phyloP scores from a whole-genome alignment of 1,140 invertebrate genomes.

The Zaprionus inermis region DNA sequence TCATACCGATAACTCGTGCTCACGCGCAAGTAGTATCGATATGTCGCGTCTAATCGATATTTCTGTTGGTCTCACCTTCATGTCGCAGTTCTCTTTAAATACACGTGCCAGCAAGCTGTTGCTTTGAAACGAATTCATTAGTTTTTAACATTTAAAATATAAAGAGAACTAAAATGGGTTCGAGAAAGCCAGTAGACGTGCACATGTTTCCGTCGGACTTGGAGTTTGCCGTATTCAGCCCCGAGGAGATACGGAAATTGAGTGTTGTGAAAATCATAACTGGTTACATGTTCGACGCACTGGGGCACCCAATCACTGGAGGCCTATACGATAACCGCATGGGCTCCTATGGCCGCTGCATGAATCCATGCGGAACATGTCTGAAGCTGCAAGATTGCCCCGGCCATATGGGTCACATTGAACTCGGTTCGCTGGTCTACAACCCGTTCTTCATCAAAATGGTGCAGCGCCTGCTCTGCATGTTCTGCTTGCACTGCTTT shows the following conservation, averaged over 20 bases:
- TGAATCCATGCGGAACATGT: constrained; percentile 94
- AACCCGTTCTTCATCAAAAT: constrained; percentile 95
- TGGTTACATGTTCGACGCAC: constrained; percentile 92
- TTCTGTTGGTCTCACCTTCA: neutral
- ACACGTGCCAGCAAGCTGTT: constrained; percentile 43
- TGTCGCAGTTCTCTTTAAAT: constrained; percentile 24
- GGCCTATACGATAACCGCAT: constrained; percentile 94
- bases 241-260: constrained; percentile 93
- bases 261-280: constrained; percentile 95
- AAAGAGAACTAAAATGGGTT: constrained; percentile 55
- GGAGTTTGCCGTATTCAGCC: constrained; percentile 89
- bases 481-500: constrained; percentile 90
- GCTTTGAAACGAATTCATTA: neutral
- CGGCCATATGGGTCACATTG: constrained; percentile 98
- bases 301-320: constrained; percentile 92
- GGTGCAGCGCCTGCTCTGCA: constrained; percentile 88
- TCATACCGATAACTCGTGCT: neutral
- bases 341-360: constrained; percentile 86
- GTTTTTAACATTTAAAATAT: neutral
- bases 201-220: constrained; percentile 83
- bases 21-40: neutral
- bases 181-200: constrained; percentile 50
- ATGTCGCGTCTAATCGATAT: neutral
- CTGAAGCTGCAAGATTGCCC: constrained; percentile 89
- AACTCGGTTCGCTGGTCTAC: constrained; percentile 94